Evolutionary conservation across 2,797 vertebrate genomes (phyloP).

Genomic region (Babyrousa celebensis): DNA sequence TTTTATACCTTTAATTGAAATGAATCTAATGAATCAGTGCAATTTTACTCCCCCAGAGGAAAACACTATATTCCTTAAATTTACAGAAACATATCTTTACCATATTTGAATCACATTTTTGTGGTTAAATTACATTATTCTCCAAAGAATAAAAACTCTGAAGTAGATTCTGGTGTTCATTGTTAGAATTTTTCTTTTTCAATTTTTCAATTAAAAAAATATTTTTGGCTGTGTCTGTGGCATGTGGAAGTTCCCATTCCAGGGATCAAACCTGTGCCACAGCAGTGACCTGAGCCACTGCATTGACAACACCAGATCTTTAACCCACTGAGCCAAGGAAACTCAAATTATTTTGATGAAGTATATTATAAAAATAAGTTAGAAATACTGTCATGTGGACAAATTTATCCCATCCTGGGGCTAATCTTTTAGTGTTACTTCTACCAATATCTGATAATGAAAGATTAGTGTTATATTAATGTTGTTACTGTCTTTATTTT

Average conservation of each 20-base stretch:
- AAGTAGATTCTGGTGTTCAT: conserved; percentile 34
- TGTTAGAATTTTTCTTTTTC: conserved; percentile 27
- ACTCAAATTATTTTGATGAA: conserved; percentile 47
- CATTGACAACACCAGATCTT: too few relatives aligned
- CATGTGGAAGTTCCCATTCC: too few relatives aligned
- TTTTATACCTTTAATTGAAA: conserved; percentile 49
- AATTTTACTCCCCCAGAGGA: conserved; percentile 49
- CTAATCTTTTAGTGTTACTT: conserved; percentile 14
- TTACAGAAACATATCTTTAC: conserved; percentile 62
- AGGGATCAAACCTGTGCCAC: too few relatives aligned
- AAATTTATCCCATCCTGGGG: neutral
- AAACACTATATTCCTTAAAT: conserved; percentile 67
- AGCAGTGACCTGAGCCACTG: too few relatives aligned
- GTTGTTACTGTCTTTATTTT: conserved; percentile 49
- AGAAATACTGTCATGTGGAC: neutral
- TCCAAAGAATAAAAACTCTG: conserved; percentile 40
- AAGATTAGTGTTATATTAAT: conserved; percentile 40
- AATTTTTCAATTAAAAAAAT: too few relatives aligned
- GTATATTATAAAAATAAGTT: conserved; percentile 49
- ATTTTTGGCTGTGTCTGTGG: too few relatives aligned
- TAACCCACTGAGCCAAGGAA: too few relatives aligned
- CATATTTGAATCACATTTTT: conserved; percentile 69
- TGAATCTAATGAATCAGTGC: conserved; percentile 6
- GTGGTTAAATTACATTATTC: neutral
- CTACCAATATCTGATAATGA: neutral